Conservation (phyloP, 2,797 vertebrate genomes). For the Euphonia xanthogaster region DNA sequence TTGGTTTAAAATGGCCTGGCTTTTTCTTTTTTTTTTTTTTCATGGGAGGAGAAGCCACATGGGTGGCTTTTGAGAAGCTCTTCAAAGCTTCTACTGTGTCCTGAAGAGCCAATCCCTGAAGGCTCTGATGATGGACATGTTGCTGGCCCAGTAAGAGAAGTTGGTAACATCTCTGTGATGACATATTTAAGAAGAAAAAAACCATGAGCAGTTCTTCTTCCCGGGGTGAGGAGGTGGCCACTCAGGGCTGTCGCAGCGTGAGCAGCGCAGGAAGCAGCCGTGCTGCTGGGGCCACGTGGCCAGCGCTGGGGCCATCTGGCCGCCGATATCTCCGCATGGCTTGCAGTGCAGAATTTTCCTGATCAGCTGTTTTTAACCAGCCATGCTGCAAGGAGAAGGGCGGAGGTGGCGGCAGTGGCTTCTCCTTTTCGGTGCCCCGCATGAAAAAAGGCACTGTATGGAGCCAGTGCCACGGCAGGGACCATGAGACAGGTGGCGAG, state of each 20-base stretch:
- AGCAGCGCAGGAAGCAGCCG: rapidly evolving
- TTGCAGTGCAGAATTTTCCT: not conserved
- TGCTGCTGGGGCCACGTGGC: not conserved
- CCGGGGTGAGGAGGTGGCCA: rapidly evolving
- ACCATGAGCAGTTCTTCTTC: rapidly evolving
- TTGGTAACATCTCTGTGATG: not conserved
- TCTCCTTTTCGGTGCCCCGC: rapidly evolving
- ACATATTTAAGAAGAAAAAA: not conserved
- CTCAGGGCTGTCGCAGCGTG: rapidly evolving
- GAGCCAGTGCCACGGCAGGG: rapidly evolving
- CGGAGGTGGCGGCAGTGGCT: rapidly evolving
- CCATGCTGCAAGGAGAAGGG: not conserved
- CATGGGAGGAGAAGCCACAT: not conserved
- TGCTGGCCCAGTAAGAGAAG: no score
- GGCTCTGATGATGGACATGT: no score
- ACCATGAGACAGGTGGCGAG: rapidly evolving
- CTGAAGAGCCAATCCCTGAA: not conserved
- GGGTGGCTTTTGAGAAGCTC: rapidly evolving
- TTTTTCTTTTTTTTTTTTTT: not conserved
- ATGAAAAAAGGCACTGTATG: not conserved
- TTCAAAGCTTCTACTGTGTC: not conserved
- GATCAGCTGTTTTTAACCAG: not conserved
- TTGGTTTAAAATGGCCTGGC: not conserved
- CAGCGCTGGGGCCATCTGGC: rapidly evolving
- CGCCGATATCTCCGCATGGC: rapidly evolving